Base-by-base conservation (phyloP, 2,888 invertebrate species). In the Xestia xanthographa region DNA sequence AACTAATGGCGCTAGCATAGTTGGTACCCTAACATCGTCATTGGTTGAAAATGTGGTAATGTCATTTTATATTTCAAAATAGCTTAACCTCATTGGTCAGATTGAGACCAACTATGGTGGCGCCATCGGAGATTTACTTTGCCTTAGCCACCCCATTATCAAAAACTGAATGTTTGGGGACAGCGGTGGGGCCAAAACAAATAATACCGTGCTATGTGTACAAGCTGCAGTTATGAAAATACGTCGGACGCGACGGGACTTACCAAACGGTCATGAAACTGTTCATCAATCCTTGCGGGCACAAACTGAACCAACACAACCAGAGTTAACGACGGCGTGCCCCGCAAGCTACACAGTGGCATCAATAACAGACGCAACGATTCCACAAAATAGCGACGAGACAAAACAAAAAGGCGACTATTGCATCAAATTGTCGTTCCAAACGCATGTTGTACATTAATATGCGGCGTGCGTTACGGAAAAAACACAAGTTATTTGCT, bases 211-310 rank as follows among this genome's bases (percentile, higher is more conserved):
- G 87, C 84, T 79, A 82, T 78, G 83, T 87, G 76, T 82, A 86
- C 81, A 88, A 88, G 88, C 83, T 79, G 85, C 86, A 75, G 86
- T 82, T 86, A 88, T 80, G 83, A 80, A 87, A 86, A 87, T 86
- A 91, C 88, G 90, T 91, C 89, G 86, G 90, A 91, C 92, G 93
- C 91, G 91, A 92, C 92, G 92, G 89, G 89, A 98, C 98, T 98
- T 98, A 98, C 98, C 98, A 98, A 95, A 98, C 98, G 96, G 98
- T 98, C 97, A 98, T 98, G 97, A 98, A 98, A 97, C 98, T 98
- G 98, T 98, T 98, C 98, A 98, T 98, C 97, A 98, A 97, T 98
- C 98, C 98, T 97, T 98, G 98, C 96, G 98, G 97, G 98, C 98
- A 98, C 97, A 98, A 97, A 97, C 98, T 98, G 97, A 97, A 97